Base-by-base conservation (phyloP, 64 coral and sea anemone genomes). In the Astreopora myriophthalma region DNA sequence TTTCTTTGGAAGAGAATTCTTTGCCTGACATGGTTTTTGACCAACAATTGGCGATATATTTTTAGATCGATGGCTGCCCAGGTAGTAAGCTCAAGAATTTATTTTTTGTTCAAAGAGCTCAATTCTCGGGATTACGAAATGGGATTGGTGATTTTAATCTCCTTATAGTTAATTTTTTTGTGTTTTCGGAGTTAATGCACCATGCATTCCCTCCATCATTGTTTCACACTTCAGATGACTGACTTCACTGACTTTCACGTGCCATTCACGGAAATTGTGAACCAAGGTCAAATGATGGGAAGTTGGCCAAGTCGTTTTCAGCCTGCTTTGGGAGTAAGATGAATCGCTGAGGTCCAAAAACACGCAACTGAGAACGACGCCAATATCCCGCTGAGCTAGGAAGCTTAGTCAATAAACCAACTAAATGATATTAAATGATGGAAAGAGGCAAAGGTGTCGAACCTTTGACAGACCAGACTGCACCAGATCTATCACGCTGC, bases 41-140 rank as follows among this genome's bases (percentile, higher is more conserved):
- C 13, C 32, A 37, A 73, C 33, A 71, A 32, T 71, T 16, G 8
- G 6, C 31, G 9, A 27, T 64, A 26, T 64, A 26, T 64, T 64
- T 58, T 64, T 64, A 64, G 61, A 64, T 26, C 61, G 22, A 64
- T 64, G 22, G 13, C 68, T 71, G 31, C 22, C 64, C 12, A 31
- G 67, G 8, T 14, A 70, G 67, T 26, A 31, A 70, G 67, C 67
- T 16, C 30, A 73, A 33, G 79, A 83, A 83, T 83, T 28, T 60
- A 5, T 64, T 17, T 60, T 55, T 24, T 78, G 33, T 37, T 33
- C 33, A 20, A 22, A 34, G 13, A 8, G 79, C 29, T 37, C 37
- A 63, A 63, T 83, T 83, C 34, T 83, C 79, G 35, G 79, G 79
- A 83, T 83, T 83, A 83, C 25, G 22, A 73, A 83, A 83, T 80